Evolutionary conservation across 2,797 vertebrate species (phyloP), one percentile per base, ranked within the genome.

Genomic region (Helarctos malayanus): DNA sequence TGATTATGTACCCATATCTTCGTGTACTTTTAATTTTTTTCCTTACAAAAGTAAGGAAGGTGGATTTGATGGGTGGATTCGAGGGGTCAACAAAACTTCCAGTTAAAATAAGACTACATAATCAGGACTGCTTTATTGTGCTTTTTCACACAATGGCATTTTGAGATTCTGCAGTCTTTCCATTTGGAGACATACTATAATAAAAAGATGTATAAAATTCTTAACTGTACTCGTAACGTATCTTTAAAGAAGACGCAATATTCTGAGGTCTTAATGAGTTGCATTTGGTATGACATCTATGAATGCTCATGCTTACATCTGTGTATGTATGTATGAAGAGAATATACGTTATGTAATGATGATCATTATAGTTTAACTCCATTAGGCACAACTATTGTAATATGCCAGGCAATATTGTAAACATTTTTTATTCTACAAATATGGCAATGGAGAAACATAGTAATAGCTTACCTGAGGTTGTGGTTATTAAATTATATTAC

Each of bases 91-190:
- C 8, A 18, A 52, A 82, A 59, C 9, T 47, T 73, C 4, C 15
- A 86, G 23, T 86, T 68, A 86, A 94, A 80, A 86, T 94, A 81
- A 57, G 12, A 81, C 15, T 52, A 68, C 41, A 29, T 86, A 41
- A 23, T 86, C 65, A 57, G 6, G 52, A 59, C 21, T 86, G 12
- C 27, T 47, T 80, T 86, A 81, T 49, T 75, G 18, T 80, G 8
- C 19, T n/a, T 80, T 11, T 1, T 65, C 18, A 59, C 1, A 38
- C 45, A 81, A 35, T 75, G 73, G 21, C 41, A 81, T n/a, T 96
- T 75, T 63, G 65, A 29, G 56, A 41, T 87, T 80, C 21, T 57
- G n/a, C 57, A 73, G 2, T 61, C 19, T 49, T 57, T 90, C 13
- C 54, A 8, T 27, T 61, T 56, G 19, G 21, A 93, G 56, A 27